Base-by-base conservation (phyloP, 2,888 invertebrate species). In the Drosophila merina region DNA sequence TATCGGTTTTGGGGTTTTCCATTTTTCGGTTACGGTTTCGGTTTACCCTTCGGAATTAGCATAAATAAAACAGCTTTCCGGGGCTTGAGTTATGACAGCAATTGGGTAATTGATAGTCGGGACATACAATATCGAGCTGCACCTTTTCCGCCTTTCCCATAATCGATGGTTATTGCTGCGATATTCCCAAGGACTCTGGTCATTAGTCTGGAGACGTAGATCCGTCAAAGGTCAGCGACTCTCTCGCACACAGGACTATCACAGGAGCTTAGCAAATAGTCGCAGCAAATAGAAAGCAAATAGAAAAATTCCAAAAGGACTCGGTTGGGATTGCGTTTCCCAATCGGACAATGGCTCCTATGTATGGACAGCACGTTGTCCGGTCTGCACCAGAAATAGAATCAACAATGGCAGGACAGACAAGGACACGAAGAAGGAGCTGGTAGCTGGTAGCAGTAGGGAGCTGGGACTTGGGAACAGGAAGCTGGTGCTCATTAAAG, bases 91-190 rank as follows among this genome's bases (percentile, higher is more conserved):
- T 71, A 69, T 58, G 62, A 77, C 63, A 75, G 72, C 73, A 79
- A 82, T 81, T 77, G 75, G 63, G 68, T 85, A 79, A 83, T 81
- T 86, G 86, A 79, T 79, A 71, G 69, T 48, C 66, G 30, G 56
- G 10, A 62, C 56, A 42, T 30, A 36, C 28, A 28, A 14, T 14
- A 14, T 14, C 14, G 14, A 14, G 14, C 14, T 14, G 14, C 14
- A 14, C 14, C 14, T 14, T 14, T 14, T n/a, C n/a, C n/a, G n/a
- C n/a, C n/a, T n/a, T n/a, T n/a, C n/a, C 14, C 1, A 14, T 8
- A 42, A 42, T 42, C 40, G 40, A 42, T 42, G 40, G 40, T 12
- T 36, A 36, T 36, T n/a, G 36, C 36, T n/a, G n/a, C 9, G 3
- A 9, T 33, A 31, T 31, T 9, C 31, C 10, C 33, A 33, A 33